Evolutionary conservation across 1,140 invertebrate genomes (phyloP).

Genomic region (Drosophila erecta): DNA sequence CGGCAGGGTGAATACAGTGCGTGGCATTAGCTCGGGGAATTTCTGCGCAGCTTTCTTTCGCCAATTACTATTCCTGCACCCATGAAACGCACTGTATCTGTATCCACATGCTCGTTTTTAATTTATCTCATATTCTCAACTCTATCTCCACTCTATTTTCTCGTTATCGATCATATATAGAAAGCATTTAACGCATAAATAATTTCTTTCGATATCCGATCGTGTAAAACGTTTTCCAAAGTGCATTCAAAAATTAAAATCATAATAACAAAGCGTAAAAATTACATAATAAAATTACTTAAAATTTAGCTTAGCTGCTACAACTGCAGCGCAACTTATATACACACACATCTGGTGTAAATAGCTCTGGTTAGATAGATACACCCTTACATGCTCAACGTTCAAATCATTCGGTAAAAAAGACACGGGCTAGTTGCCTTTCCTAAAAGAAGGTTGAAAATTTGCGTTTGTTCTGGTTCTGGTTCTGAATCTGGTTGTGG

Average conservation of each 20-base stretch:
- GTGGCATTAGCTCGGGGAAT: background rate
- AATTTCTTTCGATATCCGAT: conserved; percentile 6
- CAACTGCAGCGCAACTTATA: conserved; percentile 38
- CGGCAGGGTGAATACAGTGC: conserved; percentile 4
- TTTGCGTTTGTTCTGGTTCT: conserved; percentile 78
- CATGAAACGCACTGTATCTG: conserved; percentile 16
- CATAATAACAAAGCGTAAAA: conserved; percentile 17
- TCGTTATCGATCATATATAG: conserved; percentile 4
- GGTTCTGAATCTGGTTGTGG: conserved; percentile 1
- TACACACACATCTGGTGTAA: conserved; percentile 43
- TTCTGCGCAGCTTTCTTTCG: no score
- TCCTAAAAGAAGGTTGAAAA: conserved; percentile 73
- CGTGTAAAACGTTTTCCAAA: background rate
- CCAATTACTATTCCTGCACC: no score
- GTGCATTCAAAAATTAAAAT: background rate
- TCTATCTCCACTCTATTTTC: conserved; percentile 1
- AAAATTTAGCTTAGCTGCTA: conserved; percentile 13
- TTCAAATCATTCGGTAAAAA: conserved; percentile 6
- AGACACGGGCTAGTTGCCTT: background rate
- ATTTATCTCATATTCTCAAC: background rate
- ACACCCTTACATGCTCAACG: background rate
- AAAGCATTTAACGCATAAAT: conserved; percentile 23
- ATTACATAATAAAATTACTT: conserved; percentile 37
- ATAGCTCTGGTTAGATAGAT: conserved; percentile 10
- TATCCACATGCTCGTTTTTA: background rate